phyloP scores from a whole-genome alignment of 1,140 invertebrate species.

The Eupristina koningsbergeri region DNA sequence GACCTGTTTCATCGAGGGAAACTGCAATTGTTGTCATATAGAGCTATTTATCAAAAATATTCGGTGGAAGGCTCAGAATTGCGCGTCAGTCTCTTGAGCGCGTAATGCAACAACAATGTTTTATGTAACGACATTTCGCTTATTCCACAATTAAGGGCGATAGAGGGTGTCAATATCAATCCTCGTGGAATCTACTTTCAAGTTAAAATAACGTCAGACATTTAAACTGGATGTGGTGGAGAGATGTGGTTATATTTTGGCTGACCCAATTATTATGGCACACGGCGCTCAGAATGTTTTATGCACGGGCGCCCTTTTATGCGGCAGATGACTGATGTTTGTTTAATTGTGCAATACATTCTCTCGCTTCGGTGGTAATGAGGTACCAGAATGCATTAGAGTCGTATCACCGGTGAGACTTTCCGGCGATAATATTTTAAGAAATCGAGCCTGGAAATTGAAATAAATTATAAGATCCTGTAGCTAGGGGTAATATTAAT shows the following conservation, averaged over 20 bases:
- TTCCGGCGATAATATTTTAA: neutral
- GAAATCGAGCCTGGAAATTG: neutral
- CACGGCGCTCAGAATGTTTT: conserved; percentile 35
- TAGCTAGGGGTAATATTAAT: no score
- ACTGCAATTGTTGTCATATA: neutral
- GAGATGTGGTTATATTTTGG: neutral
- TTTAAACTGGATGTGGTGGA: neutral
- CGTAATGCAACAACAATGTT: neutral
- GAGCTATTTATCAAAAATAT: neutral
- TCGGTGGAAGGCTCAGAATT: neutral
- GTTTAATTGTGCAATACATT: neutral
- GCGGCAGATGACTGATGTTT: conserved; percentile 5
- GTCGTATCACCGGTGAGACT: neutral
- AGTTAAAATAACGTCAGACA: neutral
- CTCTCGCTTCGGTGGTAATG: neutral
- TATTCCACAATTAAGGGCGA: neutral
- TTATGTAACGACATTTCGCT: neutral
- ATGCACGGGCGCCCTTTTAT: conserved; percentile 22
- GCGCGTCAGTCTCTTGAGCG: neutral
- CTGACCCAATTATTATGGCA: conserved; percentile 41
- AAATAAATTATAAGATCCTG: conserved; percentile 3
- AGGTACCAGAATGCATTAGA: neutral
- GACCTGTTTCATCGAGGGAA: neutral
- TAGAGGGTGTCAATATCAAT: neutral
- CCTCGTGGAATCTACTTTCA: neutral